Conservation (phyloP, 2,888 invertebrate genomes). For the Ferrisia virgata region DNA sequence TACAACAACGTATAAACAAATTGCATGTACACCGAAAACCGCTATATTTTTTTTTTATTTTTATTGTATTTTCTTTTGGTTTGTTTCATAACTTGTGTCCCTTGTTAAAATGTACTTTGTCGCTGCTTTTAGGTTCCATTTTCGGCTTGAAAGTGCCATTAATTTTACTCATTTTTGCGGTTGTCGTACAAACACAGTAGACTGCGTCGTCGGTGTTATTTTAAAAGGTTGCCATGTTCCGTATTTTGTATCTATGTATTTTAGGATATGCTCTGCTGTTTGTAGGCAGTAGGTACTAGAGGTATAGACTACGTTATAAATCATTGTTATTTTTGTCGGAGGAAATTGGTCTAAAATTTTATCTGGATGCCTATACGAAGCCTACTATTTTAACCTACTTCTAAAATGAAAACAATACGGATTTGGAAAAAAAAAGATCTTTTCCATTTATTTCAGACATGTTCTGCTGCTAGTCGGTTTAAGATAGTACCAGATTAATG, state of each 20-base stretch:
- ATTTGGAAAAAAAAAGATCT: too few relatives aligned
- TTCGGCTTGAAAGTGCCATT: not conserved
- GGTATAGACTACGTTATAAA: too few relatives aligned
- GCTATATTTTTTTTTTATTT: not conserved
- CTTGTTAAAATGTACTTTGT: not conserved
- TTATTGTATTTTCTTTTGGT: not conserved
- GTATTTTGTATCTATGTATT: not conserved
- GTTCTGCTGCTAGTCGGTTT: too few relatives aligned
- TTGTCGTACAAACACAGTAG: not conserved
- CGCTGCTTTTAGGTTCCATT: slow-evolving; percentile 11
- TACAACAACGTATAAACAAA: too few relatives aligned
- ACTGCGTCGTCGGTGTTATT: not conserved
- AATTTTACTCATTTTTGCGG: slow-evolving; percentile 11
- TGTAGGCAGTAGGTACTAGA: not conserved
- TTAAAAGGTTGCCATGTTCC: not conserved
- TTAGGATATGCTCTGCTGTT: not conserved
- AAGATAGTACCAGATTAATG: too few relatives aligned
- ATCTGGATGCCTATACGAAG: too few relatives aligned
- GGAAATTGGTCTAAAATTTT: not conserved
- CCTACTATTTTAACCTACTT: too few relatives aligned
- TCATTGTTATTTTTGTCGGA: not conserved
- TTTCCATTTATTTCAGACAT: too few relatives aligned
- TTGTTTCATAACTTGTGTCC: not conserved
- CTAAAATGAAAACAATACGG: too few relatives aligned
- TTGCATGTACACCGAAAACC: not conserved